Percentiles rank a stretch among this genome's conserved stretches.
These are phyloP conservation scores for Loris lydekkerianus DNA, from an alignment of 2,797 vertebrate species.

Conservation along the genomic window DNA sequence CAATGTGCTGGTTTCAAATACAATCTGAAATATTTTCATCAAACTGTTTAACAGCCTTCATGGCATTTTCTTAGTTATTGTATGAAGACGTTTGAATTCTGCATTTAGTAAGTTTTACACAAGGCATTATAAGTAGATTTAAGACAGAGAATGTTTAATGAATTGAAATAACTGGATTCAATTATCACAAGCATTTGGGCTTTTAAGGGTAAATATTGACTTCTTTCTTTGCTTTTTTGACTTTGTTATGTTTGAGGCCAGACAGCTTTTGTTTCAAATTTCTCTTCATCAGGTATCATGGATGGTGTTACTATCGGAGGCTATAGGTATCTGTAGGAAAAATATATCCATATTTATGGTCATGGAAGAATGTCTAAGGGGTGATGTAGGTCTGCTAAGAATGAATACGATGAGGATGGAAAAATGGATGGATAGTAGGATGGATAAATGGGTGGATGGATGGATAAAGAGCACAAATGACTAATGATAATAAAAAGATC, in stretches of 20 bases:
- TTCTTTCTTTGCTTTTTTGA: neutral
- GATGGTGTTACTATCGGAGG: neutral
- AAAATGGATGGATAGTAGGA: neutral
- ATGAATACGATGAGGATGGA: neutral
- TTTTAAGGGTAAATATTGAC: neutral
- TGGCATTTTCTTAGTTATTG: too few relatives aligned
- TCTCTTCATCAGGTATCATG: neutral
- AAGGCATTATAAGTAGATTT: neutral
- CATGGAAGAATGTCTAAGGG: neutral
- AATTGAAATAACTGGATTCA: neutral
- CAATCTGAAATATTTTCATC: too few relatives aligned
- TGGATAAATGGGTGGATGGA: neutral
- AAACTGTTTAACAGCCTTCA: too few relatives aligned
- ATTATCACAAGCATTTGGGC: neutral
- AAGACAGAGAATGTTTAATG: neutral
- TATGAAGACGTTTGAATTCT: too few relatives aligned
- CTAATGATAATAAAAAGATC: neutral
- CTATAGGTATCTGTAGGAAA: neutral
- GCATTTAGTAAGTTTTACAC: too few relatives aligned
- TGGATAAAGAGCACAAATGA: neutral
- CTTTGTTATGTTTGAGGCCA: neutral
- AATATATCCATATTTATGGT: neutral
- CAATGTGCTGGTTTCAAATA: too few relatives aligned
- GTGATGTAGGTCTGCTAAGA: neutral
- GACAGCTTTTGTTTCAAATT: neutral